Evolutionary conservation across 1,140 invertebrate genomes (phyloP), one percentile per base, ranked within the genome.

Genomic region (Microplitis mediator): DNA sequence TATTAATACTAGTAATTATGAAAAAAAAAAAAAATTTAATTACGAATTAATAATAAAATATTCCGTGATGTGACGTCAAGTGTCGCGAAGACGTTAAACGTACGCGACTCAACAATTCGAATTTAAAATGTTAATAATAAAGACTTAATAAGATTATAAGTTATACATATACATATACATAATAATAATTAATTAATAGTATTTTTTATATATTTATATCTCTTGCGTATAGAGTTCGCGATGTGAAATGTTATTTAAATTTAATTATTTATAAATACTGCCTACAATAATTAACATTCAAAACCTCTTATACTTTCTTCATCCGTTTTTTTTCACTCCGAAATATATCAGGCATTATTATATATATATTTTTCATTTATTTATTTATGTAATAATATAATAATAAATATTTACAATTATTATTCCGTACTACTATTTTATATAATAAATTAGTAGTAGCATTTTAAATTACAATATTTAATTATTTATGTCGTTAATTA

Each of bases 401-500:
- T 70, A 78, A 79, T 75, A 83, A 80, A 75, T 85, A 85, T 85
- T 82, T 85, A 85, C 84, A 85, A 78, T 83, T 82, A 84, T 82
- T 80, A 79, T 81, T 80, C 77, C 16, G 13, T 58, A 58, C 80
- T 84, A 84, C 80, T 77, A 77, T 79, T 75, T 50, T 74, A 72
- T 68, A 78, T 79, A 82, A 84, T 84, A 81, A 84, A 82, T 82
- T 85, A 82, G 79, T 84, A 77, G 69, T 83, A 77, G 75, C 83
- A 80, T 81, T 23, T 82, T 84, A 84, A 85, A 84, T 85, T 86
- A 86, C 83, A 86, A 85, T 82, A 84, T 77, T 82, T 76, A 76
- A 78, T 71, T 75, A 75, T 78, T 71, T 82, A 69, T 72, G 77
- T 71, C 64, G 68, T 64, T 74, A 31, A 74, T 67, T 60, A 32